Base-by-base conservation (phyloP, 2,888 invertebrate genomes). In the Cryptops parisi region DNA sequence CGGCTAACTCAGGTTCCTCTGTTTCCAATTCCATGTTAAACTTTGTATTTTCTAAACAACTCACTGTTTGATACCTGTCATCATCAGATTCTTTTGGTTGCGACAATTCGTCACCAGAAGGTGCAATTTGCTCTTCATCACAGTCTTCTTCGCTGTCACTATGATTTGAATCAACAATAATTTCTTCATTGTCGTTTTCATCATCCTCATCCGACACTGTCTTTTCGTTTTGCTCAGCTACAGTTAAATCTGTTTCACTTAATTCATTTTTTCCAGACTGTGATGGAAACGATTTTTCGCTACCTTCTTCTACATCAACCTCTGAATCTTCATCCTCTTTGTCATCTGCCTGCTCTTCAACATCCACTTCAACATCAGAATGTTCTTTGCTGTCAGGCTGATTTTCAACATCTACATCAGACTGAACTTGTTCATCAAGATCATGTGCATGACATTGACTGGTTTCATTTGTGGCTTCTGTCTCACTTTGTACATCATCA, bases 151-250 rank as follows among this genome's bases (percentile, higher is more conserved):
- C 19, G 21, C 19, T 23, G 27, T 3, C n/a, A 39, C 9, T 49
- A 21, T 49, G 49, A 39, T 39, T 23, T 21, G 22, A 6, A 40
- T 17, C 49, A 19, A 19, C 17, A 22, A 38, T 9, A 26, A 15
- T 38, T 44, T 44, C 47, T 12, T 19, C 25, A 22, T 47, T 27
- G 33, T 54, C 51, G 17, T 43, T 45, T 39, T 49, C 51, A 5
- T 51, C 26, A 22, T 45, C 44, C 17, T 43, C 43, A 27, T 27
- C 22, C 38, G 53, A 49, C 9, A 47, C 45, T 22, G 44, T n/a
- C 43, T 44, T 51, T 49, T 54, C 39, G 46, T 26, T 47, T 54
- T 54, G 52, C 19, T 44, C 44, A 46, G 24, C n/a, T n/a, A n/a
- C n/a, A n/a, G n/a, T n/a, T n/a, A n/a, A n/a, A n/a, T n/a, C n/a